These are phyloP conservation scores for Philypnodon macrostomus DNA, from an alignment of 2,797 vertebrate species.

Conservation along the genomic window DNA sequence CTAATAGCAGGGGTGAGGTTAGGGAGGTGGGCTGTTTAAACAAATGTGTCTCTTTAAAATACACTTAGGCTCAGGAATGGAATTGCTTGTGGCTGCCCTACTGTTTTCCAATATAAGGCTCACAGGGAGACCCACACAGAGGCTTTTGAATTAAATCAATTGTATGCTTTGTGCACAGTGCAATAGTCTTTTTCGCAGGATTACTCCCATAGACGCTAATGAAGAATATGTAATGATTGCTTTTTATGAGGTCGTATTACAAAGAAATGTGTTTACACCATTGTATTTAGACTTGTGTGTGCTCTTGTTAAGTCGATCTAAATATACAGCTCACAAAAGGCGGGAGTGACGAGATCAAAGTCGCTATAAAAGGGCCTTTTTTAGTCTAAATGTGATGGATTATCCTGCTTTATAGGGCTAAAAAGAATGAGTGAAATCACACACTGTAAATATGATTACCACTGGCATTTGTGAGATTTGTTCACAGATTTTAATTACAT, in stretches of 20 bases:
- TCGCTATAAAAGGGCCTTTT: conserved; percentile 21
- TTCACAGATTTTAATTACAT: conserved; percentile 68
- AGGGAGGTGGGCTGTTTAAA: conserved; percentile 34
- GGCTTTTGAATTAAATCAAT: conserved; percentile 45
- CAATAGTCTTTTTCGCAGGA: conserved; percentile 38
- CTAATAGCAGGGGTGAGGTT: conserved; percentile 40
- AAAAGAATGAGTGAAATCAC: conserved; percentile 44
- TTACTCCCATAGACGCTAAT: conserved; percentile 29
- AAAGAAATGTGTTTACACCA: conserved; percentile 10
- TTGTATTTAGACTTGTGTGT: conserved; percentile 14
- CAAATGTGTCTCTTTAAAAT: conserved; percentile 40
- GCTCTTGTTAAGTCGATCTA: conserved; percentile 15
- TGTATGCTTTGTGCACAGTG: conserved; percentile 40
- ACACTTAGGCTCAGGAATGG: conserved; percentile 41
- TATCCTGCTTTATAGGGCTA: conserved; percentile 48
- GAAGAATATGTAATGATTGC: conserved; percentile 20
- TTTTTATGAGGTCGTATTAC: conserved; percentile 10
- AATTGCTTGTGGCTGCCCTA: conserved; percentile 34
- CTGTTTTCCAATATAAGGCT: conserved; percentile 41
- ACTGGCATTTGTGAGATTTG: conserved; percentile 59
- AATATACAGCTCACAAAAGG: conserved; percentile 16
- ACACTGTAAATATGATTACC: conserved; percentile 61
- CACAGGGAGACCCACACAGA: conserved; percentile 25
- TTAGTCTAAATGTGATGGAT: conserved; percentile 28
- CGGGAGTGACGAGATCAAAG: conserved; percentile 33